These are phyloP conservation scores for Clupea harengus DNA, from an alignment of 2,113 vertebrate species.

Conservation along the genomic window DNA sequence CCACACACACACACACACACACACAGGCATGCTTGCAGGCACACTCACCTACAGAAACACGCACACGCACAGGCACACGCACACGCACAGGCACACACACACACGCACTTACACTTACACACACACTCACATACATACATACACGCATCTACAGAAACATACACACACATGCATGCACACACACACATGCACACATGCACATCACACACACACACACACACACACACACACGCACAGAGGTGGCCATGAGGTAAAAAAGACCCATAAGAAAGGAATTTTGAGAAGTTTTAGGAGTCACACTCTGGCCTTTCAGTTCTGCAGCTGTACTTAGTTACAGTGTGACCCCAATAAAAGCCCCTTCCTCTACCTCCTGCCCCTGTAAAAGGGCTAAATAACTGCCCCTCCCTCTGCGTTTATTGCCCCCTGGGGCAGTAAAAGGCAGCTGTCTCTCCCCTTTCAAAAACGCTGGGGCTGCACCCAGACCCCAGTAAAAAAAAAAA, in stretches of 20 bases:
- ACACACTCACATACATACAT: not conserved
- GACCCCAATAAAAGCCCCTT: conserved; percentile 74
- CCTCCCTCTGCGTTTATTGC: conserved; percentile 73
- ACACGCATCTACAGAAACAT: too few species aligned
- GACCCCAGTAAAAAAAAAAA: conserved; percentile 54
- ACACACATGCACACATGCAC: not conserved
- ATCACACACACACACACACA: conserved; percentile 34
- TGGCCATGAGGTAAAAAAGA: not conserved
- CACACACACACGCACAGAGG: conserved; percentile 22
- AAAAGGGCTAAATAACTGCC: conserved; percentile 72
- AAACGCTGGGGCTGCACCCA: conserved; percentile 43
- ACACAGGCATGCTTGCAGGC: conserved; percentile 29
- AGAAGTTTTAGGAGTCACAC: conserved; percentile 41
- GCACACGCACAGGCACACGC: not conserved
- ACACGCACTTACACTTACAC: conserved; percentile 17
- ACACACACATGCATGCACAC: not conserved
- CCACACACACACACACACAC: not conserved
- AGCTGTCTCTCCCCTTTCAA: conserved; percentile 70
- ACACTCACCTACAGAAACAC: conserved; percentile 5
- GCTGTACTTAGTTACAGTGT: conserved; percentile 75
- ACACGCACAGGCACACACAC: conserved; percentile 11
- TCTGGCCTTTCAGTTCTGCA: conserved; percentile 61
- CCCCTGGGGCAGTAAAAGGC: conserved; percentile 77
- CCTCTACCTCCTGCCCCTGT: conserved; percentile 67
- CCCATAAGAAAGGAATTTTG: conserved; percentile 50